Evolutionary conservation across 2,113 vertebrate species (phyloP), one percentile per base, ranked within the genome.

Genomic region (Camelus dromedarius): DNA sequence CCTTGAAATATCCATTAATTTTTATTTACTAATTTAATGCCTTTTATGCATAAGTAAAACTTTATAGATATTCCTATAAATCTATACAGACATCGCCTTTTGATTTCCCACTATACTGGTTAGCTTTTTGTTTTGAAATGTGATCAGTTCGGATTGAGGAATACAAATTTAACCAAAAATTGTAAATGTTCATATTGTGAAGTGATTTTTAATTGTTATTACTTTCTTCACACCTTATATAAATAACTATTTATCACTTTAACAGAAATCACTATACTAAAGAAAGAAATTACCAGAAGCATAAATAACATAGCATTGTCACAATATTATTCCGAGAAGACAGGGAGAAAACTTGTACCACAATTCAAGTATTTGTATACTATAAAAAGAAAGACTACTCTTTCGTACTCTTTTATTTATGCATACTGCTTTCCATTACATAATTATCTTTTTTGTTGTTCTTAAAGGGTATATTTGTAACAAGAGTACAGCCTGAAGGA

Each of bases 391-490:
- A 87, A 80, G 1, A 54, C 42, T 88, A 3, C 84, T 93, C 82
- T 5, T 62, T 69, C 11, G 20, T 91, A 42, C 30, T 48, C 1
- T 93, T 8, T 73, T 97, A 54, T 72, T 96, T 10, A 58, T 93
- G 6, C 82, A 84, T 75, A 3, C 42, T 89, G 9, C 76, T 91
- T 84, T 95, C 38, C 42, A 84, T 82, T 95, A 95, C 97, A 67
- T 94, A 28, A 92, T 91, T 88, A 38, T 6, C 24, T 79, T 92
- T 96, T 73, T 86, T 98, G 22, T 87, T 97, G 26, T 97, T 98
- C 69, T 97, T 98, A 97, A 98, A 99, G 99, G 99, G 99, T 94
- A 99, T 99, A 98, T 99, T 99, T 98, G 99, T 99, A 98, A 99
- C 99, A 30, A 99, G 99, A 98, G 99, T 99, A 92, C 99, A 99